Evolutionary conservation across 2,797 vertebrate genomes (phyloP).

Genomic region (Oceanodroma leucorhoa): DNA sequence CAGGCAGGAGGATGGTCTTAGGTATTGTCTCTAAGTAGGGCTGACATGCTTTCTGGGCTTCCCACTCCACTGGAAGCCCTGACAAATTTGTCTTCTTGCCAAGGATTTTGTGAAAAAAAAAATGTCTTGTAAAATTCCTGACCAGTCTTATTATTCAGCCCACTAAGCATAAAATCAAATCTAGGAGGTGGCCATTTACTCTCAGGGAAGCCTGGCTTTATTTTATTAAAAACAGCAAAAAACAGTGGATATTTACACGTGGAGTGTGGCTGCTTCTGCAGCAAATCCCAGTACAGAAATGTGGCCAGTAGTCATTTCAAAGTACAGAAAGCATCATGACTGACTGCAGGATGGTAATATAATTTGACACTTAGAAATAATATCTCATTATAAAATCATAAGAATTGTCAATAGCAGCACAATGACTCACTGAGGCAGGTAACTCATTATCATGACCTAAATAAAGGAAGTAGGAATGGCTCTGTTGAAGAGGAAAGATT

Average conservation of each 20-base stretch:
- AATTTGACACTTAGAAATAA: constrained; percentile 15
- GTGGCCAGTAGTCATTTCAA: not conserved
- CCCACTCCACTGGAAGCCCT: not conserved
- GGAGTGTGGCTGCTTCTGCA: not conserved
- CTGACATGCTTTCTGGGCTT: not conserved
- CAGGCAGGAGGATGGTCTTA: not conserved
- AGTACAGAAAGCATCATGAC: not conserved
- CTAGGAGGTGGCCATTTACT: constrained; percentile 1
- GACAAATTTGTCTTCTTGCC: not conserved
- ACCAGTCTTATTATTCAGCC: constrained; percentile 17
- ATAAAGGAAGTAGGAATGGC: not conserved
- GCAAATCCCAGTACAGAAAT: not conserved
- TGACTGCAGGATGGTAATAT: not conserved
- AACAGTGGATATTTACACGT: not conserved
- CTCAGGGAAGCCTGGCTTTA: not conserved
- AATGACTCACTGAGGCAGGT: constrained; percentile 33
- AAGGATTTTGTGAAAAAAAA: not conserved
- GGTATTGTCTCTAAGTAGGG: not conserved
- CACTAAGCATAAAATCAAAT: constrained; percentile 47
- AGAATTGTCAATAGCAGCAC: constrained; percentile 10
- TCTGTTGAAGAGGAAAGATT: not conserved
- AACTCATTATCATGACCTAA: constrained; percentile 47
- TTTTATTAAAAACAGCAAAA: not conserved
- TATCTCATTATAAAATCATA: constrained; percentile 16
- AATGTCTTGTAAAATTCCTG: not conserved